Conservation (phyloP, 2,888 invertebrate genomes). For the Pseudolycoriella hygida region DNA sequence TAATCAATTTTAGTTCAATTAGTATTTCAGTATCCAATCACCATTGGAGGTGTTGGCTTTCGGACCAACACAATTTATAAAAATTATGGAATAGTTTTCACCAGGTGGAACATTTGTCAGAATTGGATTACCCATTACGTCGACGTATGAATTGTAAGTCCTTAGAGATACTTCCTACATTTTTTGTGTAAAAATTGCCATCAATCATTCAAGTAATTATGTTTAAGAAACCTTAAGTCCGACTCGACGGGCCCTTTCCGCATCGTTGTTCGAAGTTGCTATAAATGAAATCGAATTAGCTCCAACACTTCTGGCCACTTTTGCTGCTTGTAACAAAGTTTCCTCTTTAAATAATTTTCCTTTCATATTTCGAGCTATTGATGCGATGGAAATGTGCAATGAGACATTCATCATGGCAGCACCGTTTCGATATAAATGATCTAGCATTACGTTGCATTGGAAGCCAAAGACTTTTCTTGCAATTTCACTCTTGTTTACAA, state of each 20-base stretch:
- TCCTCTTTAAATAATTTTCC: slow-evolving; percentile 4
- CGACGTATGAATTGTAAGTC: background rate
- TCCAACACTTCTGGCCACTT: slow-evolving; percentile 4
- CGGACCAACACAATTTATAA: background rate
- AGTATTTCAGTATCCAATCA: background rate
- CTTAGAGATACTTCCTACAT: background rate
- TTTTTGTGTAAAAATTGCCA: no score
- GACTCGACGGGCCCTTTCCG: slow-evolving; percentile 2
- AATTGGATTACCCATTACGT: background rate
- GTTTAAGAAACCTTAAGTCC: background rate
- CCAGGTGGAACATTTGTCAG: background rate
- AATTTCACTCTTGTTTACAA: background rate
- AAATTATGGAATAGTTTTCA: background rate
- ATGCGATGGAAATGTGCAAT: slow-evolving; percentile 1
- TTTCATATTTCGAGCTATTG: background rate
- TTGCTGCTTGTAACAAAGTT: slow-evolving; percentile 1
- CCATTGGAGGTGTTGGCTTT: background rate
- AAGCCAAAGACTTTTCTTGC: background rate
- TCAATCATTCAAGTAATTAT: no score
- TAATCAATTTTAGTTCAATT: background rate
- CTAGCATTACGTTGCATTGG: background rate
- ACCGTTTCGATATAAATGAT: background rate
- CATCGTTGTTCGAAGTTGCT: slow-evolving; percentile 1
- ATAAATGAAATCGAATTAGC: background rate
- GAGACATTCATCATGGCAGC: background rate